These are phyloP conservation scores for Furcula furcula DNA, from an alignment of 2,888 invertebrate genomes.

Conservation along the genomic window DNA sequence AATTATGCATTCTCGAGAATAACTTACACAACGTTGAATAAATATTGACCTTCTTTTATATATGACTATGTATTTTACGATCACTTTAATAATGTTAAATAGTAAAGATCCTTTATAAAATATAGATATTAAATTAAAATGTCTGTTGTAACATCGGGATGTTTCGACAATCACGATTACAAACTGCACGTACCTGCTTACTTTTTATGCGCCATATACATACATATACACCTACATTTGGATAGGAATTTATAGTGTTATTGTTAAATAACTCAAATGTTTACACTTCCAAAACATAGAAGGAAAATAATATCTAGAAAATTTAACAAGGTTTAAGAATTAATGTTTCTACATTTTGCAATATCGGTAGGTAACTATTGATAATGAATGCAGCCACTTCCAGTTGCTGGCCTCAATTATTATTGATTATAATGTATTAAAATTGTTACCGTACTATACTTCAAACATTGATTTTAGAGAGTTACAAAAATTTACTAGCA, in stretches of 20 bases:
- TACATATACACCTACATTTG: slow-evolving; percentile 30
- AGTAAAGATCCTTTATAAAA: slow-evolving; percentile 7
- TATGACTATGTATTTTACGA: slow-evolving; percentile 9
- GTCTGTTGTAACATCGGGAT: slow-evolving; percentile 18
- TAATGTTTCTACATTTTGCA: slow-evolving; percentile 49
- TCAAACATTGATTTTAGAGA: slow-evolving; percentile 13
- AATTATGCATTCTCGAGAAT: slow-evolving; percentile 7
- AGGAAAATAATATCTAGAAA: slow-evolving; percentile 27
- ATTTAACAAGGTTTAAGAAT: slow-evolving; percentile 33
- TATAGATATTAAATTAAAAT: slow-evolving; percentile 10
- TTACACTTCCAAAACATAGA: slow-evolving; percentile 17
- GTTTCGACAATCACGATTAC: slow-evolving; percentile 25
- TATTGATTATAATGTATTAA: slow-evolving; percentile 60
- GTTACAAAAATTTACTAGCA: not conserved
- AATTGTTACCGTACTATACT: slow-evolving; percentile 34
- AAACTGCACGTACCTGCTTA: slow-evolving; percentile 18
- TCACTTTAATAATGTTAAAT: slow-evolving; percentile 3
- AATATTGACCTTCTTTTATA: slow-evolving; percentile 20
- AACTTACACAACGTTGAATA: slow-evolving; percentile 19
- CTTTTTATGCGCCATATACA: slow-evolving; percentile 23
- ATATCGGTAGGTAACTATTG: slow-evolving; percentile 41
- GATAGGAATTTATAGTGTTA: no score
- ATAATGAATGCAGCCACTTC: slow-evolving; percentile 60
- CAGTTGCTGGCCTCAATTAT: slow-evolving; percentile 69
- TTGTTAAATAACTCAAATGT: slow-evolving; percentile 12